Evolutionary conservation across 2,888 invertebrate genomes (phyloP), one percentile per base, ranked within the genome.

Genomic region (Heteromyza rotundicornis): DNA sequence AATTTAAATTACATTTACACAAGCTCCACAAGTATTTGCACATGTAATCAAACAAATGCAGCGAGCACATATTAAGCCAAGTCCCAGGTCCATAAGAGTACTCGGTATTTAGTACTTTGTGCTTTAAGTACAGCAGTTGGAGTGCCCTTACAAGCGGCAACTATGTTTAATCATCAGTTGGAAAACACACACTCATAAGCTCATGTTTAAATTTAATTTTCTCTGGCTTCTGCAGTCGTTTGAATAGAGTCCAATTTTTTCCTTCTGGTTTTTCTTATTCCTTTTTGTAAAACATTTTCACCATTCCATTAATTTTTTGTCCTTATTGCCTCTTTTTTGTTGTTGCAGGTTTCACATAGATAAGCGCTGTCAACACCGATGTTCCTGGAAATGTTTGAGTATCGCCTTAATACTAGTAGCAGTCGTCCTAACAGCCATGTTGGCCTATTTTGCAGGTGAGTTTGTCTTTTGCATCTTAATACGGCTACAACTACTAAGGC

Each of bases 361-460:
- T 86, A 95, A 95, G 85, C 89, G 94, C 74, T 95, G 94, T 86
- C 93, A 92, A 84, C 94, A 94, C 84, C 89, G 94, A 74, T 96
- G 96, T 87, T 94, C 95, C 82, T 97, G 97, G 97, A 95, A 95
- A 86, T 96, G 96, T 85, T 91, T 94, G 83, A 94, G 95, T 84
- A 94, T 97, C 84, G 90, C 92, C 77, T 91, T 96, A 85, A 94
- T 96, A 84, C 88, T 96, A 82, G 87, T 96, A 78, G 90, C 92
- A 80, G 92, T 96, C 80, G 91, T 92, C 77, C 88, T 96, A 80
- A 91, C 94, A 77, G 95, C 95, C 73, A 95, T 95, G 90, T 89
- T 96, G 84, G 93, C 94, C 76, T 96, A 96, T 86, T 95, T 96
- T 86, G 95, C 94, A 87, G 93, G 96, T 96, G 87, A 90, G 90